Base-by-base conservation (phyloP, 2,113 vertebrate species). In the Collichthys lucidus region DNA sequence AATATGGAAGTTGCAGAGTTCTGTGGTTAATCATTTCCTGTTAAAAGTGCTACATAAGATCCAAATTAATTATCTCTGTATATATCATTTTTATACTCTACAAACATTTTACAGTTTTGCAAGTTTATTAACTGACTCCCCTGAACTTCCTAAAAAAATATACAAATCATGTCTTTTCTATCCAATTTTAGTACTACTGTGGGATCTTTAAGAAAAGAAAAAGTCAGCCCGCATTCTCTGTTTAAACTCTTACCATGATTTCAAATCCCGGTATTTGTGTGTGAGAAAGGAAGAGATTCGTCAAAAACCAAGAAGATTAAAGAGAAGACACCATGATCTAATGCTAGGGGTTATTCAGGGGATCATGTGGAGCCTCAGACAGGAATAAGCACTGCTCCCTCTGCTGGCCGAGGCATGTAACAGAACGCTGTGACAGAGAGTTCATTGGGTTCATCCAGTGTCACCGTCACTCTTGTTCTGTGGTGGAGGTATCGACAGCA, bases 361-460 rank as follows among this genome's bases (percentile, higher is more conserved):
- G 9, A 52, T 16, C 22, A n/a, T 66, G 40, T 17, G 29, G 26
- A 52, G 55, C 4, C 10, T 57, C n/a, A 31, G 24, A 3, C 0
- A 17, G 29, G 61, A 40, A 57, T 5, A 26, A n/a, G 24, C 26
- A 4, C 29, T 67, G 85, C 84, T 6, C 86, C 88, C 92, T 85
- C 91, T 90, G 88, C 77, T 91, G 93, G 88, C 19, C 1, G 44
- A 53, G 4, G 1, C 0, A 3, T n/a, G 74, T 47, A 7, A 66
- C 75, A 80, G 60, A 6, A n/a, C 15, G 42, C 75, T 50, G 44
- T 20, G 50, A 68, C 40, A 42, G 29, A 31, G n/a, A 68, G 91
- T 86, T 91, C 89, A 87, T 0, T 5, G 80, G 65, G 91, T 92
- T 92, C 76, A 46, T 40, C 31, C 42, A 2, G 63, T 61, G 75